Percentiles rank a stretch among this genome's conserved stretches.
phyloP scores from a whole-genome alignment of 2,888 invertebrate species.

The Lumbricus terrestris region DNA sequence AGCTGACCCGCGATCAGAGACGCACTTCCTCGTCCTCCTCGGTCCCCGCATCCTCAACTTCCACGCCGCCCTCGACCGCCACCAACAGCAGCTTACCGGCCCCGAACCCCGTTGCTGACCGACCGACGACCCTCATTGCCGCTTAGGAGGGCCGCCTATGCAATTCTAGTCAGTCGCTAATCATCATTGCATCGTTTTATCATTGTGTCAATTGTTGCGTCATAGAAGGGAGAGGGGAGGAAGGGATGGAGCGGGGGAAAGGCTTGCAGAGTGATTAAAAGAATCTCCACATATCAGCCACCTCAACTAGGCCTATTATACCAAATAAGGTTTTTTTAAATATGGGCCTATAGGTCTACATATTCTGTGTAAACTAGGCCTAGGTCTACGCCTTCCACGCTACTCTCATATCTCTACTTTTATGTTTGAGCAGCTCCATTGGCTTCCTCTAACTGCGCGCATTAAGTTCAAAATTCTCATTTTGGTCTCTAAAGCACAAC shows the following conservation, averaged over 20 bases:
- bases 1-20: constrained; percentile 38
- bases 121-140: neutral
- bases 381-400: too few species aligned
- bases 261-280: neutral
- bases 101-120: neutral
- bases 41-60: neutral
- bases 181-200: too few species aligned
- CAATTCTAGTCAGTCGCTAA: neutral
- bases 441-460: too few species aligned
- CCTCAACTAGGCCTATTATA: too few species aligned
- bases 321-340: too few species aligned
- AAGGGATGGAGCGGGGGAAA: too few species aligned
- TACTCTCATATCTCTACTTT: too few species aligned
- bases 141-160: neutral
- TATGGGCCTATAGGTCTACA: too few species aligned
- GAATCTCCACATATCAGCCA: neutral
- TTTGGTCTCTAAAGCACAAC: too few species aligned
- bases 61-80: neutral
- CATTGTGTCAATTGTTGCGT: neutral
- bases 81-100: neutral
- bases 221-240: neutral
- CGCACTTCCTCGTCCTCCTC: constrained; percentile 36
- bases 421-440: too few species aligned
- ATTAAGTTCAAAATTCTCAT: too few species aligned
- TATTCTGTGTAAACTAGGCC: too few species aligned